Conservation (phyloP, 1,140 invertebrate species). For the Mylabris phalerata region DNA sequence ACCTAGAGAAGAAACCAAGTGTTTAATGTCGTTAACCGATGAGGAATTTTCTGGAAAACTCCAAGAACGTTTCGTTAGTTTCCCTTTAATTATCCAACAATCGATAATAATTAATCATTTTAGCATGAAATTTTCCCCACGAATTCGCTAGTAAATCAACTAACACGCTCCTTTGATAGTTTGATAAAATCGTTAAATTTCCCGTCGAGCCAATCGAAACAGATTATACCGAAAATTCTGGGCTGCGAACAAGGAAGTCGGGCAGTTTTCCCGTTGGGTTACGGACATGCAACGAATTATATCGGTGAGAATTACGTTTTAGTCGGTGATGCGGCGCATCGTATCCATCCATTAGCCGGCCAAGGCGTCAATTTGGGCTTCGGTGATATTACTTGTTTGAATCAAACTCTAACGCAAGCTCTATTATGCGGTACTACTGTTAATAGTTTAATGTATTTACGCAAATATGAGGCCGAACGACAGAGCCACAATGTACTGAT, state of each 20-base stretch:
- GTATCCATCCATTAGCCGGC: conserved; percentile 93
- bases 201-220: conserved; percentile 44
- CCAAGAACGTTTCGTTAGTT: conserved; percentile 74
- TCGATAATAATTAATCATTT: conserved; percentile 15
- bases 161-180: conserved; percentile 47
- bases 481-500: conserved; percentile 84
- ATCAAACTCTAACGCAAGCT: conserved; percentile 60
- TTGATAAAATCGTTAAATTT: conserved; percentile 40
- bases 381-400: conserved; percentile 76
- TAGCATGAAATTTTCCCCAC: conserved; percentile 65
- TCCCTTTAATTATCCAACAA: background rate
- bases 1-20: conserved; percentile 63
- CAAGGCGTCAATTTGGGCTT: conserved; percentile 97
- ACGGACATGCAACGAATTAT: conserved; percentile 85
- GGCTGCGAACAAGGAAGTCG: conserved; percentile 57
- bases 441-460: conserved; percentile 60
- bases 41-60: conserved; percentile 84
- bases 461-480: conserved; percentile 76
- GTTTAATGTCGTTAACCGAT: conserved; percentile 59
- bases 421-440: conserved; percentile 63
- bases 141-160: conserved; percentile 49
- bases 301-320: conserved; percentile 43
- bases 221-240: conserved; percentile 73
- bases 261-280: conserved; percentile 86
- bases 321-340: conserved; percentile 88